These are phyloP conservation scores for Pammene aurita DNA, from an alignment of 2,888 invertebrate species.

Conservation along the genomic window DNA sequence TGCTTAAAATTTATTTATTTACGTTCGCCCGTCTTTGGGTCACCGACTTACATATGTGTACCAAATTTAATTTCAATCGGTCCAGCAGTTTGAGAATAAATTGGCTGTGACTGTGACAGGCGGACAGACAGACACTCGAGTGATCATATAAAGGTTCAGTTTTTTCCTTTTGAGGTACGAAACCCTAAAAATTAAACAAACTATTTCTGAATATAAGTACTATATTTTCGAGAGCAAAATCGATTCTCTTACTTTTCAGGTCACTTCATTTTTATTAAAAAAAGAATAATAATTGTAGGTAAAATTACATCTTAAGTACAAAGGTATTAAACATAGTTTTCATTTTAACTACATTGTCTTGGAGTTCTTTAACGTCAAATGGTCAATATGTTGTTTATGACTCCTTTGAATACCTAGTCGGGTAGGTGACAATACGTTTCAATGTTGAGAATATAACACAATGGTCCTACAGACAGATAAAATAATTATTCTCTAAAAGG, in stretches of 20 bases:
- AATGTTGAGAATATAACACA: conserved; percentile 17
- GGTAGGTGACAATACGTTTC: neutral
- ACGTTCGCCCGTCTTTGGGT: no score
- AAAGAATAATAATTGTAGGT: conserved; percentile 27
- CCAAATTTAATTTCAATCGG: no score
- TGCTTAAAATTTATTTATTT: no score
- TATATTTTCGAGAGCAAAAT: conserved; percentile 72
- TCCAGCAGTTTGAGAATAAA: no score
- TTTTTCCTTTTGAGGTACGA: no score
- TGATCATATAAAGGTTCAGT: no score
- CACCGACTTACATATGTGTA: no score
- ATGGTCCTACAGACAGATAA: conserved; percentile 15
- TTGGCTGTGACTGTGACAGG: no score
- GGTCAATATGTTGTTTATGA: conserved; percentile 5
- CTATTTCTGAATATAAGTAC: conserved; percentile 42
- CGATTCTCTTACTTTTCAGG: conserved; percentile 56
- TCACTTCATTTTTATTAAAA: conserved; percentile 79
- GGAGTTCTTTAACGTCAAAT: neutral
- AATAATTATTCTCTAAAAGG: conserved; percentile 45
- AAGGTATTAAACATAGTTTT: conserved; percentile 29
- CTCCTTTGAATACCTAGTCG: conserved; percentile 32
- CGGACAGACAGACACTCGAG: no score
- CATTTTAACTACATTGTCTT: conserved; percentile 3
- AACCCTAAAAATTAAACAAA: conserved; percentile 41
- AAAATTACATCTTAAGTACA: conserved; percentile 37